Conservation (phyloP, 1,140 invertebrate genomes). For the Heliconius hewitsoni region DNA sequence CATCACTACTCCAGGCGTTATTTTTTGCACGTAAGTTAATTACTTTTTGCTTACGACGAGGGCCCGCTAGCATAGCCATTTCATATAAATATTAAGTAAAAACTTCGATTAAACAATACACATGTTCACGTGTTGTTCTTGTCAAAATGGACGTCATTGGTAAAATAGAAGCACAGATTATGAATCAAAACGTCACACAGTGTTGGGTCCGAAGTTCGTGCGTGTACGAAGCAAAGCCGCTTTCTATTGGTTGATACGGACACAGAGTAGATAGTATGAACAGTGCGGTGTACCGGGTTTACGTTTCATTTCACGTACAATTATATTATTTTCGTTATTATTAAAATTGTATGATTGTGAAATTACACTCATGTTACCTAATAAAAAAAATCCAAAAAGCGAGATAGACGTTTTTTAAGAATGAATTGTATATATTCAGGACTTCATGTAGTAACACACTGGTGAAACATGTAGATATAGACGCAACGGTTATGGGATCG, state of each 20-base stretch:
- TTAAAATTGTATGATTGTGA: background rate
- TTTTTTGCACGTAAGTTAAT: conserved; percentile 79
- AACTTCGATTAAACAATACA: background rate
- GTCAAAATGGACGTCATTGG: conserved; percentile 23
- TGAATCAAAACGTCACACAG: background rate
- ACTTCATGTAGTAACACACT: too few relatives aligned
- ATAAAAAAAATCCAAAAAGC: too few relatives aligned
- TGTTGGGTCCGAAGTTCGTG: conserved; percentile 15
- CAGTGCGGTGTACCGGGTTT: background rate
- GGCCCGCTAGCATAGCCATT: conserved; percentile 80
- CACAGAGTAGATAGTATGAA: background rate
- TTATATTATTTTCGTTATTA: background rate
- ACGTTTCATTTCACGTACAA: conserved; percentile 11
- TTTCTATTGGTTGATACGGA: background rate
- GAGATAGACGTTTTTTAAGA: too few relatives aligned
- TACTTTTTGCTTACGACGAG: conserved; percentile 77
- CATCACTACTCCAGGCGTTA: conserved; percentile 83
- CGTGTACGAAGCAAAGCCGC: conserved; percentile 3
- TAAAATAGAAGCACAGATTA: background rate
- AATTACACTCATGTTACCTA: too few relatives aligned
- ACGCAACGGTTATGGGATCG: too few relatives aligned
- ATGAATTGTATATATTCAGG: too few relatives aligned
- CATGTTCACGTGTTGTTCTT: conserved; percentile 25
- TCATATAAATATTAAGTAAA: conserved; percentile 22
- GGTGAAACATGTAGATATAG: too few relatives aligned